phyloP scores from a whole-genome alignment of 1,140 invertebrate genomes.

The Temnothorax nylanderi region DNA sequence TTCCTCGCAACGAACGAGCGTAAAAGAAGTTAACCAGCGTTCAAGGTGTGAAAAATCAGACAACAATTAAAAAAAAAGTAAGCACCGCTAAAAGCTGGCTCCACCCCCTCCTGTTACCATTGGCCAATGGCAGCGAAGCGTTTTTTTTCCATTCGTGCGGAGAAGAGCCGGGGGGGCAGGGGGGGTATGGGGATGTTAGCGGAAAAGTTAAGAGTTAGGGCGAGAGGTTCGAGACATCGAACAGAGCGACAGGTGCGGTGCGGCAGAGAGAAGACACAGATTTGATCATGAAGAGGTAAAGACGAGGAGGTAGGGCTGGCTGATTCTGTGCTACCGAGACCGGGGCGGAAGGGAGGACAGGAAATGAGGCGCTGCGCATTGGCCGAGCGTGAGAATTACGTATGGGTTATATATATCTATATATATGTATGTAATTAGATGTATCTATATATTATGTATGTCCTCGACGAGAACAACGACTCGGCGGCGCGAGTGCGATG shows the following conservation, averaged over 20 bases:
- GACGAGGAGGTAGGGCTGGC: not conserved
- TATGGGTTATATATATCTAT: conserved; percentile 62
- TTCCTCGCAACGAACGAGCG: conserved; percentile 78
- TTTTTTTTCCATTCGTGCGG: conserved; percentile 74
- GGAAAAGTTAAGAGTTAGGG: conserved; percentile 2
- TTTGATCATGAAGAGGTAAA: conserved; percentile 15
- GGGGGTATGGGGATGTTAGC: not conserved
- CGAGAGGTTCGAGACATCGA: conserved; percentile 13
- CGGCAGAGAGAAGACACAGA: conserved; percentile 38
- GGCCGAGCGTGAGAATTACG: conserved; percentile 78
- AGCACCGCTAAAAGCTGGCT: conserved; percentile 85
- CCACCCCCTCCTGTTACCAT: conserved; percentile 85
- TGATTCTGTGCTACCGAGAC: conserved; percentile 31
- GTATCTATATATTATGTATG: conserved; percentile 28
- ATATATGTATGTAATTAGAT: conserved; percentile 63
- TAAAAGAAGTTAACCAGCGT: conserved; percentile 75
- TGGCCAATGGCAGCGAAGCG: conserved; percentile 84
- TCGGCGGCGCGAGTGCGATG: conserved; percentile 32
- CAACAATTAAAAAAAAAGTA: conserved; percentile 75
- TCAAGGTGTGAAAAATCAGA: conserved; percentile 72
- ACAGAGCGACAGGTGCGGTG: conserved; percentile 45
- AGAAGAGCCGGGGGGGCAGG: not conserved
- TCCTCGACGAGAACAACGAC: conserved; percentile 42
- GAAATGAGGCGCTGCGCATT: conserved; percentile 81
- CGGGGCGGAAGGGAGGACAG: conserved; percentile 45